These are phyloP conservation scores for Lasioglossum oenotherae DNA, from an alignment of 2,888 invertebrate genomes.

Conservation along the genomic window DNA sequence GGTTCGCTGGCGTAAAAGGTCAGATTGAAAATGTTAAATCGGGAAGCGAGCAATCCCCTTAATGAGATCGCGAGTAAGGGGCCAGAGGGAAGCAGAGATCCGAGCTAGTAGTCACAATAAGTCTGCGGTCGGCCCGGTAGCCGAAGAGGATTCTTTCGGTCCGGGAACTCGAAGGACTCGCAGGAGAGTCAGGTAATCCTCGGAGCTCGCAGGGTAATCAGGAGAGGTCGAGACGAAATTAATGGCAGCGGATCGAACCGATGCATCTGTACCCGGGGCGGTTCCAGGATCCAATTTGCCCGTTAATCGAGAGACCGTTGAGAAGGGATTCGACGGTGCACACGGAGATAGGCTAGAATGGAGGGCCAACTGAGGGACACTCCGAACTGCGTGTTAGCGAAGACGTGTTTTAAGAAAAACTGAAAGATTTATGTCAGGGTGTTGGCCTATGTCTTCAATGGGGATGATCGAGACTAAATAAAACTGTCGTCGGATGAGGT, in stretches of 20 bases:
- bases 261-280: conserved; percentile 77
- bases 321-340: conserved; percentile 57
- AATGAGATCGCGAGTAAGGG: conserved; percentile 48
- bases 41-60: conserved; percentile 37
- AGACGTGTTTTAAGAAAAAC: neutral
- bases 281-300: conserved; percentile 75
- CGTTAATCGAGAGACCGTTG: conserved; percentile 77
- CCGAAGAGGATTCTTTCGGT: conserved; percentile 64
- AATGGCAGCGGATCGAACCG: conserved; percentile 75
- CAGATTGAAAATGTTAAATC: conserved; percentile 46
- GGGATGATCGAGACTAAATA: neutral
- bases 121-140: conserved; percentile 60
- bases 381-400: conserved; percentile 23
- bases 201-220: conserved; percentile 73
- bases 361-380: neutral
- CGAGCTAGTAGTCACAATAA: conserved; percentile 64
- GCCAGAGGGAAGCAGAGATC: conserved; percentile 9
- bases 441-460: neutral
- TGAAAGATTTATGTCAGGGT: too few relatives aligned
- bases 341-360: conserved; percentile 56
- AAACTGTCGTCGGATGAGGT: too few relatives aligned
- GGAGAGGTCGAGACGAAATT: conserved; percentile 73
- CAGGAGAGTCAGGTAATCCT: conserved; percentile 69
- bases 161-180: conserved; percentile 30
- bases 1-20: neutral